Evolutionary conservation across 2,888 invertebrate species (phyloP).

Genomic region (Clostera curtula): DNA sequence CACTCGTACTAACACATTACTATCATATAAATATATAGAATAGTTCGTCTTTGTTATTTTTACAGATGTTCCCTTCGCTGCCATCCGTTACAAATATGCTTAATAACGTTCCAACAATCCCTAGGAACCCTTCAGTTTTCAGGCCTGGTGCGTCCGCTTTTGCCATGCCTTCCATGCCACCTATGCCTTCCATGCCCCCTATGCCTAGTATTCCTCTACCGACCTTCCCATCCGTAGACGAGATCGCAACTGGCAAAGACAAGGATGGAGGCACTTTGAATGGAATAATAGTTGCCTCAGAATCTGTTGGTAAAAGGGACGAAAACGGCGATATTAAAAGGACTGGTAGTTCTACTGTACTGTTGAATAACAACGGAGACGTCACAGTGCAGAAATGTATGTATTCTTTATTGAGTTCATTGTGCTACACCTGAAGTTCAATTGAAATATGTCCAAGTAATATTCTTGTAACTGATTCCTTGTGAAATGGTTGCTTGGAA

Average conservation of each 20-base stretch:
- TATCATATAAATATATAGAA: constrained; percentile 5
- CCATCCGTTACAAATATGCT: constrained; percentile 5
- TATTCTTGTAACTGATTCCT: too few relatives aligned
- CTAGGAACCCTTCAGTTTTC: too few relatives aligned
- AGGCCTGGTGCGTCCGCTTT: too few relatives aligned
- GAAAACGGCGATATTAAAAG: constrained; percentile 8
- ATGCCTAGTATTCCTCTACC: constrained; percentile 8
- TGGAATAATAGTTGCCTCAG: constrained; percentile 24
- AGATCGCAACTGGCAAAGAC: constrained; percentile 24
- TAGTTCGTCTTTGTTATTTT: constrained; percentile 38
- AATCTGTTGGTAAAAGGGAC: not conserved
- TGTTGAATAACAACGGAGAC: constrained; percentile 13
- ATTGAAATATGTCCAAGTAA: too few relatives aligned
- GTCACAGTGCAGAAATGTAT: constrained; percentile 12
- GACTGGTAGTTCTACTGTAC: constrained; percentile 4
- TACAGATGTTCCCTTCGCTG: constrained; percentile 10
- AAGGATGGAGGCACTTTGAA: constrained; percentile 23
- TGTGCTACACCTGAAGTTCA: not conserved
- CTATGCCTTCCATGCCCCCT: too few relatives aligned
- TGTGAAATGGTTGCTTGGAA: too few relatives aligned
- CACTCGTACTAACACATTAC: constrained; percentile 10
- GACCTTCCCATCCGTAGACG: constrained; percentile 21
- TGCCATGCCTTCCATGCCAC: too few relatives aligned
- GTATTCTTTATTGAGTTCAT: constrained; percentile 5
- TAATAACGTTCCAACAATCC: too few relatives aligned